Evolutionary conservation across 2,888 invertebrate species (phyloP).

Genomic region (Oeneis ivallda): DNA sequence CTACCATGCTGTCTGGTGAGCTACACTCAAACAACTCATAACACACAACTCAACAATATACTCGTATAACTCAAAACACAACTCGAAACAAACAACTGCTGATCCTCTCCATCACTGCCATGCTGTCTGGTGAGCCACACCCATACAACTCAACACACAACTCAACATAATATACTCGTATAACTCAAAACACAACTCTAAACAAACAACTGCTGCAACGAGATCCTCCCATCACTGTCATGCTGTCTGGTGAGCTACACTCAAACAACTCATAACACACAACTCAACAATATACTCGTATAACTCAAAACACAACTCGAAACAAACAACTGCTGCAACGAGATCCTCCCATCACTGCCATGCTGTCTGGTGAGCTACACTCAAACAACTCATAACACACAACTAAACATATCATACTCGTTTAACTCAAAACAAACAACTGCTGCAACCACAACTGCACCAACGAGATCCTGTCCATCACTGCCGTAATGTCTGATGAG

Average conservation of each 20-base stretch:
- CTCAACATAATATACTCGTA: constrained; percentile 99
- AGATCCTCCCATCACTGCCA: constrained; percentile 85
- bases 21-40: constrained; percentile 67
- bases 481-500: no score
- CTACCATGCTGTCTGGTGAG: constrained; percentile 98
- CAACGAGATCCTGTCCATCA: no score
- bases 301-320: constrained; percentile 86
- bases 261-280: constrained; percentile 67
- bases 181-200: no score
- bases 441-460: constrained; percentile 98
- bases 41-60: constrained; percentile 71
- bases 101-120: constrained; percentile 98
- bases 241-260: constrained; percentile 93
- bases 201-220: constrained; percentile 96
- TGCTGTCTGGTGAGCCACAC: constrained; percentile 96
- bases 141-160: constrained; percentile 93
- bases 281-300: constrained; percentile 54
- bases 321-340: constrained; percentile 99
- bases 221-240: constrained; percentile 98
- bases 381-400: constrained; percentile 93
- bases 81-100: constrained; percentile 96
- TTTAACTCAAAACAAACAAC: not conserved
- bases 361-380: constrained; percentile 96
- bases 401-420: constrained; percentile 86
- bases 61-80: constrained; percentile 97